Conservation (phyloP, 2,113 vertebrate genomes). For the Psilopsiagon aymara region DNA sequence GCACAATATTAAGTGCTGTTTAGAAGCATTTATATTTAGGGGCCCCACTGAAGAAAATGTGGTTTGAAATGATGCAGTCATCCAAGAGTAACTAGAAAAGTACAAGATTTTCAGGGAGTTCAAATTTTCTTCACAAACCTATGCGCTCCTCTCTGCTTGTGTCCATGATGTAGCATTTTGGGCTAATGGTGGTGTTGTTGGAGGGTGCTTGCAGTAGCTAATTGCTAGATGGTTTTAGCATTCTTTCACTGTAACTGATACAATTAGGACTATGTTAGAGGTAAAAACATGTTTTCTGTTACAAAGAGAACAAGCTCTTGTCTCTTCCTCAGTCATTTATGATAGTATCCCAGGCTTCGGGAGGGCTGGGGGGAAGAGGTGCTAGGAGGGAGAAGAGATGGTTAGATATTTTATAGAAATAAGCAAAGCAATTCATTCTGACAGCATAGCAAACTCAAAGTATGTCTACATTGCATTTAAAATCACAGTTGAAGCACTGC, state of each 20-base stretch:
- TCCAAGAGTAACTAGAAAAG: not conserved
- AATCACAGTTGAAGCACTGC: not conserved
- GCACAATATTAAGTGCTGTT: not conserved
- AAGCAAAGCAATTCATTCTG: not conserved
- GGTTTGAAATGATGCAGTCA: not conserved
- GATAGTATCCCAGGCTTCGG: not conserved
- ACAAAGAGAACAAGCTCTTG: not conserved
- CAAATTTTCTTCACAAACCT: not conserved
- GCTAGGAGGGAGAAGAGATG: not conserved
- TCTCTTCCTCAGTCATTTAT: not conserved
- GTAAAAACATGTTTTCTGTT: not conserved
- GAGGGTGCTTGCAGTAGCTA: not conserved
- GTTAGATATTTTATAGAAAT: not conserved
- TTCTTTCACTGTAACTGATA: not conserved
- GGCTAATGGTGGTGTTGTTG: not conserved
- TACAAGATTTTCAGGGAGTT: not conserved
- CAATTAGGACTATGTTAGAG: not conserved
- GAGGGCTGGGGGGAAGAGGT: not conserved
- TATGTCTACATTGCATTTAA: not conserved
- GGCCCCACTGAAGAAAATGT: not conserved
- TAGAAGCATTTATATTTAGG: not conserved
- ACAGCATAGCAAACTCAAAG: not conserved
- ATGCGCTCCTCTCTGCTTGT: not conserved
- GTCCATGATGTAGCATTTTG: not conserved
- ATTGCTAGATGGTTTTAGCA: not conserved